phyloP scores from a whole-genome alignment of 2,113 vertebrate genomes.

The Zosterops lateralis region DNA sequence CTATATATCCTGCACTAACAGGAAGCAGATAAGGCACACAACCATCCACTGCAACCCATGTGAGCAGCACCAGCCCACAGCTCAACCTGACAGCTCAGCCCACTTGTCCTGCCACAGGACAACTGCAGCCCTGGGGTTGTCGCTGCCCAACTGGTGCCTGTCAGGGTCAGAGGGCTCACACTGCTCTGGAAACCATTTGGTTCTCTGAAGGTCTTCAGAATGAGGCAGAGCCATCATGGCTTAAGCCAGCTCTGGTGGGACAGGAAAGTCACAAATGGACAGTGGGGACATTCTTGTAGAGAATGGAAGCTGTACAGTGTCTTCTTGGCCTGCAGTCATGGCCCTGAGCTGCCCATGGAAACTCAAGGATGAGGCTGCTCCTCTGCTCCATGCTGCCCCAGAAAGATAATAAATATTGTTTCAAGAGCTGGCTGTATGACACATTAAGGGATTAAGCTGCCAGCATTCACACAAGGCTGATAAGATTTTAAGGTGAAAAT shows the following conservation, averaged over 20 bases:
- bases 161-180: background rate
- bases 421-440: background rate
- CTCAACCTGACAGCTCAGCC: background rate
- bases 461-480: background rate
- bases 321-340: background rate
- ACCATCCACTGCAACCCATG: background rate
- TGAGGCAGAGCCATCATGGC: background rate
- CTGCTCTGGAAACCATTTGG: background rate
- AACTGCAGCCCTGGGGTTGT: background rate
- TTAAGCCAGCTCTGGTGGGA: background rate
- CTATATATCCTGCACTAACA: constrained; percentile 35
- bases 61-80: constrained; percentile 27
- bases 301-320: background rate
- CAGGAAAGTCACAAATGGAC: background rate
- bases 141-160: accelerated
- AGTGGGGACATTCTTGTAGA: background rate
- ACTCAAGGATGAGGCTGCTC: background rate
- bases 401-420: background rate
- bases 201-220: background rate
- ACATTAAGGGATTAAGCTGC: background rate
- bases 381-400: background rate
- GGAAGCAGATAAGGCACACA: constrained; percentile 55
- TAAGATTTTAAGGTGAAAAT: background rate
- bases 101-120: background rate
- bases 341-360: background rate